Conservation (phyloP, 2,888 invertebrate species). For the Pimpla rufipes region DNA sequence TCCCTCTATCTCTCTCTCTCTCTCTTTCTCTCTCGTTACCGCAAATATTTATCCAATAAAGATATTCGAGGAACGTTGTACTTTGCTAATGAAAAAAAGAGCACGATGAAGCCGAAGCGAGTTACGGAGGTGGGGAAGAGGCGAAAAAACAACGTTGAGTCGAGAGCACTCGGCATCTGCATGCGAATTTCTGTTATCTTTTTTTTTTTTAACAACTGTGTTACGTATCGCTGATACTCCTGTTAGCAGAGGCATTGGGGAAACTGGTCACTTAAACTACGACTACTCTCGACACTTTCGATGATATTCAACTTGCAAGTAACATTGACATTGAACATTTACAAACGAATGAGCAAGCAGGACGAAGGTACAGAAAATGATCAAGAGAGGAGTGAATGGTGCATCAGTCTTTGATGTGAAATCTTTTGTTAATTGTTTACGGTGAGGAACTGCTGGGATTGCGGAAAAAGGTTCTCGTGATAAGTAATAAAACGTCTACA, state of each 20-base stretch:
- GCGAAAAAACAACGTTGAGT: conserved; percentile 44
- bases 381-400: too few species aligned
- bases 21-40: conserved; percentile 51
- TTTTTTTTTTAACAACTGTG: conserved; percentile 61
- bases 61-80: conserved; percentile 64
- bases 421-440: too few species aligned
- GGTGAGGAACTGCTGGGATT: too few species aligned
- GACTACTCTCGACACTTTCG: conserved; percentile 6
- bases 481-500: background rate
- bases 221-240: conserved; percentile 38
- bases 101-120: conserved; percentile 19
- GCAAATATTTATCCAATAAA: conserved; percentile 68
- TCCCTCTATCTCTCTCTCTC: conserved; percentile 31
- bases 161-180: conserved; percentile 36
- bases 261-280: conserved; percentile 27
- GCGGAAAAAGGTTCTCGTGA: background rate
- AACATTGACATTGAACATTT: conserved; percentile 11
- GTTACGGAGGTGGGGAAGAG: conserved; percentile 4
- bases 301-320: conserved; percentile 41
- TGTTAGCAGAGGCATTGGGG: conserved; percentile 44
- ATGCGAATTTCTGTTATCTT: conserved; percentile 31
- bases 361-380: background rate
- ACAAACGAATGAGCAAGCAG: background rate
- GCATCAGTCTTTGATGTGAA: too few species aligned
- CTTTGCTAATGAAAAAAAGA: conserved; percentile 66